Percentiles rank a stretch among this genome's conserved stretches.
Conservation (phyloP, 2,797 vertebrate genomes). For the Microtus obscurus region DNA sequence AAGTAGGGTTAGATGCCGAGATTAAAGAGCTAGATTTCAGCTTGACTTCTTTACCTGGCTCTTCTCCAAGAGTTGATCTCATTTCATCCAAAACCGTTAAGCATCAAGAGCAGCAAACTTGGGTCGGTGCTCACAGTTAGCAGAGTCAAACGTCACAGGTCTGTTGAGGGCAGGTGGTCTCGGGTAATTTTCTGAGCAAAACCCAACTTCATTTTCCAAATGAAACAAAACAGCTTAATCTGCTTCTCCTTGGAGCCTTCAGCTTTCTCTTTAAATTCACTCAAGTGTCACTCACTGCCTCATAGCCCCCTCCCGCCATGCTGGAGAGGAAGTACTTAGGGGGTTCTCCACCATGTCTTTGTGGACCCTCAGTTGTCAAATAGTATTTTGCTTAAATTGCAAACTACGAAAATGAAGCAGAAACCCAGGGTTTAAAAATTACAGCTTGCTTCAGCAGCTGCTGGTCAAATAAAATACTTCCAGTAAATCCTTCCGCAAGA, state of each 20-base stretch:
- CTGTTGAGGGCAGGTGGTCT: constrained; percentile 32
- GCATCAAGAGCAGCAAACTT: constrained; percentile 59
- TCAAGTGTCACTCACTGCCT: constrained; percentile 47
- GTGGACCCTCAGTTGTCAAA: constrained; percentile 71
- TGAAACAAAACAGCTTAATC: constrained; percentile 9
- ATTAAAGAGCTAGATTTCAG: constrained; percentile 75
- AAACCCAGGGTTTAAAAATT: constrained; percentile 80
- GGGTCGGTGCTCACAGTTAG: neutral
- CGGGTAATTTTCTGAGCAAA: constrained; percentile 57
- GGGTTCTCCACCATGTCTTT: constrained; percentile 60
- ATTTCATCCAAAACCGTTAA: constrained; percentile 78
- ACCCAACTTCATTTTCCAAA: constrained; percentile 55
- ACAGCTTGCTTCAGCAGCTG: constrained; percentile 81
- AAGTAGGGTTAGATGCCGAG: constrained; percentile 33
- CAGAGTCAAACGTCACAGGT: constrained; percentile 16
- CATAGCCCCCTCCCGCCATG: neutral
- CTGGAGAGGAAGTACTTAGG: constrained; percentile 20
- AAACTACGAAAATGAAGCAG: constrained; percentile 80
- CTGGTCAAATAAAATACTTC: constrained; percentile 83
- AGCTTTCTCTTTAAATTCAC: constrained; percentile 24
- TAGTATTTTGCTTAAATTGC: constrained; percentile 76
- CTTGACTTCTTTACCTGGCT: constrained; percentile 76
- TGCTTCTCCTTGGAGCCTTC: constrained; percentile 61
- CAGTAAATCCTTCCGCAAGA: constrained; percentile 82
- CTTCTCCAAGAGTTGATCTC: constrained; percentile 79